phyloP scores from a whole-genome alignment of 2,113 vertebrate species.

The Gobio gobio region DNA sequence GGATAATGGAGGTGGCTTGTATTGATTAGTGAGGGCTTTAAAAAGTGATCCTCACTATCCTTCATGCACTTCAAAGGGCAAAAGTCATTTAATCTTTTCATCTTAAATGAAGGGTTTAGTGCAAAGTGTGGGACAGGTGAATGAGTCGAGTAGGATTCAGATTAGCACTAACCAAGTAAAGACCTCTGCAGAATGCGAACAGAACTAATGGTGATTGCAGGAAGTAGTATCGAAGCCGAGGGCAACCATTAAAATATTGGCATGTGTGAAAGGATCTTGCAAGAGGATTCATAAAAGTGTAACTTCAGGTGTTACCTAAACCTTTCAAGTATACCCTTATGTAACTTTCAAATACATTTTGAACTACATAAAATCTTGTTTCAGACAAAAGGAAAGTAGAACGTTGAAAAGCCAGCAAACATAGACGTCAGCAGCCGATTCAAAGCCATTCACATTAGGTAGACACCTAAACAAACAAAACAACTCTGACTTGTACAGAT shows the following conservation, averaged over 20 bases:
- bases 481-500: neutral
- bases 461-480: slow-evolving; percentile 32
- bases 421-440: neutral
- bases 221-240: neutral
- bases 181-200: neutral
- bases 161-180: slow-evolving; percentile 24
- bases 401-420: neutral
- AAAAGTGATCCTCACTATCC: slow-evolving; percentile 47
- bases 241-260: neutral
- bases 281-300: neutral
- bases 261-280: slow-evolving; percentile 9
- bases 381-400: neutral
- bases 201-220: neutral
- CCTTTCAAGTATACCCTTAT: neutral
- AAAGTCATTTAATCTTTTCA: slow-evolving; percentile 51
- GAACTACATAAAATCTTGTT: neutral
- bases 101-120: slow-evolving; percentile 43
- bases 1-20: slow-evolving; percentile 47
- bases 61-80: slow-evolving; percentile 49
- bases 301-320: neutral
- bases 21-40: slow-evolving; percentile 57
- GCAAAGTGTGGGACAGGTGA: slow-evolving; percentile 38
- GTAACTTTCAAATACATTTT: neutral
- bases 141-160: slow-evolving; percentile 9
- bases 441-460: neutral